Evolutionary conservation across 2,888 invertebrate genomes (phyloP), one percentile per base, ranked within the genome.

Genomic region (Cantharis rustica): DNA sequence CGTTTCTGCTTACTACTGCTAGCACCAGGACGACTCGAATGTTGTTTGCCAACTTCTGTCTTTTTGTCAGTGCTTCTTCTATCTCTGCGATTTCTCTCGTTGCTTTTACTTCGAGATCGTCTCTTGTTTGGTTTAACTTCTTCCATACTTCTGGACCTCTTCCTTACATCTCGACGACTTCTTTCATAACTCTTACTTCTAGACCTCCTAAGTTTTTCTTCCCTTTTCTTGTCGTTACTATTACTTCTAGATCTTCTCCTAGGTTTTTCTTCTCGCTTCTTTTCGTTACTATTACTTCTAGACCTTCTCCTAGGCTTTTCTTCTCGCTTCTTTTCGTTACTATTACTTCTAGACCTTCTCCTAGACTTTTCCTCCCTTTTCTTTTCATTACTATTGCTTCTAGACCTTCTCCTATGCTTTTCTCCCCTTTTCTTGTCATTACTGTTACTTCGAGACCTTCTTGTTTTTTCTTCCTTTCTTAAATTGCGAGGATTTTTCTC

Each of bases 11-110:
- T 47, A 70, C 23, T 47, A 7, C 16, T n/a, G 16, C 27, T 16
- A 20, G 17, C 13, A 16, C 16, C 13, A 20, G 13, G 7, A 20
- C 11, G 23, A 66, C 64, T 66, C 3, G 20, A 66, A 2, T 20
- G 17, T 66, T 20, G 16, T 66, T 66, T 17, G 64, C n/a, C 2
- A n/a, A 13, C 13, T 61, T 47, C 16, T 61, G 16, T 62, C 61
- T 61, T 76, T 76, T 76, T 72, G 10, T 20, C 63, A 64, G 1
- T 20, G 16, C 72, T 71, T 82, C 69, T 82, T 80, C 66, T 63
- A 62, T 68, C 16, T 63, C 63, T 13, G n/a, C 31, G 31, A 4
- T 31, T 63, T 16, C 4, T 63, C 16, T 63, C 16, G 15, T 10
- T 17, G 16, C 16, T 63, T 10, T 17, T 63, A 63, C 63, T 63